Percentiles rank a stretch among this genome's conserved stretches.
Evolutionary conservation across 2,113 vertebrate species (phyloP).

Genomic region (Gallinago undulata): DNA sequence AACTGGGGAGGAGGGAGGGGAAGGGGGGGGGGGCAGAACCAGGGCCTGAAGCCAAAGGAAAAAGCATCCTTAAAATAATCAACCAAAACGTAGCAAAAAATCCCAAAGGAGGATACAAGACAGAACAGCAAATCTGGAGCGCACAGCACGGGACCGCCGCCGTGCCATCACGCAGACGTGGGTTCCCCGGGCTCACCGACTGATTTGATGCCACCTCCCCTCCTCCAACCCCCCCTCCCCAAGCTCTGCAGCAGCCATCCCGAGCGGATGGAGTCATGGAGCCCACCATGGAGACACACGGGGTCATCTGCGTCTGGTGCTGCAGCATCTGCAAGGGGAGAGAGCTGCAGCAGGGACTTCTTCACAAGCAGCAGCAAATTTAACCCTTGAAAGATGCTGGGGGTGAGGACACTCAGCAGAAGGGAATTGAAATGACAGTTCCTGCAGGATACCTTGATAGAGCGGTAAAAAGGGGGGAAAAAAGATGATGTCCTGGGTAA

Average conservation of each 20-base stretch:
- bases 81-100: neutral
- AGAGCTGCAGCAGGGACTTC: neutral
- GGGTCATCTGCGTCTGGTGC: neutral
- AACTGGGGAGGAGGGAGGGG: neutral
- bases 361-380: neutral
- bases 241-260: neutral
- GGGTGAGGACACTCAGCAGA: neutral
- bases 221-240: neutral
- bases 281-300: neutral
- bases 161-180: neutral
- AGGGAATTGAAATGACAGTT: neutral
- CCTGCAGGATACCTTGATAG: neutral
- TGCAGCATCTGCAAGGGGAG: neutral
- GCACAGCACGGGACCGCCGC: neutral
- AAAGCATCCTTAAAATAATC: neutral
- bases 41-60: neutral
- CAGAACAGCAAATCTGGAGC: neutral
- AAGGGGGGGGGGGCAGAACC: too few relatives aligned
- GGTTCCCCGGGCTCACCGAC: accelerated
- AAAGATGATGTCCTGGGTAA: neutral
- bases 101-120: neutral
- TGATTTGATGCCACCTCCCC: neutral
- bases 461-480: neutral
- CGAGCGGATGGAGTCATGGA: neutral
- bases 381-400: neutral